A percentile compares a stretch with the other conserved stretches of the same genome.
phyloP scores from a whole-genome alignment of 2,797 vertebrate genomes.

The Enteromius viviparus region DNA sequence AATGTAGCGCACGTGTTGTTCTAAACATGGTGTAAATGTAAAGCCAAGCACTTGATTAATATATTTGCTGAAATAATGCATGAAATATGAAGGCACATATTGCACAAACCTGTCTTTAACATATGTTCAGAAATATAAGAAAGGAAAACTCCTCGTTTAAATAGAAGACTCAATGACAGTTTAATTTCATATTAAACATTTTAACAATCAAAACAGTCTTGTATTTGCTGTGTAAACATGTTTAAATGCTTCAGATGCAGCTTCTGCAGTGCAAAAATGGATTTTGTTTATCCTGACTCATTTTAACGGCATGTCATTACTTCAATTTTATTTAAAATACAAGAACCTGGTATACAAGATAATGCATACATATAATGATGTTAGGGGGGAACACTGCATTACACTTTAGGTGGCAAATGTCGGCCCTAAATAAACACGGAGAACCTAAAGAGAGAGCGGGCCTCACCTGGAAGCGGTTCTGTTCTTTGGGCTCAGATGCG shows the following conservation, averaged over 20 bases:
- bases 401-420: background rate
- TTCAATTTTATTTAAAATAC: background rate
- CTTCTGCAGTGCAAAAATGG: background rate
- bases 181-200: background rate
- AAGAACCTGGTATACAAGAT: background rate
- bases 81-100: background rate
- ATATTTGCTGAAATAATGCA: too few relatives aligned
- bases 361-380: too few relatives aligned
- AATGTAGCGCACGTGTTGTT: too few relatives aligned
- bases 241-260: background rate
- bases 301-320: background rate
- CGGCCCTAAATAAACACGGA: background rate
- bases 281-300: background rate
- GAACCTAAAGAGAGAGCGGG: background rate
- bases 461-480: conserved; percentile 75
- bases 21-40: too few relatives aligned
- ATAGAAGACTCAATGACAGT: too few relatives aligned
- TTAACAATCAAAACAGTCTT: background rate
- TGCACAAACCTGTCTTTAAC: background rate
- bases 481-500: conserved; percentile 84
- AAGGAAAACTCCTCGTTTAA: too few relatives aligned
- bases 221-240: background rate
- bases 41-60: background rate
- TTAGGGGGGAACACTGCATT: too few relatives aligned
- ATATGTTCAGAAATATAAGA: background rate